These are phyloP conservation scores for Pteronura brasiliensis DNA, from an alignment of 2,113 vertebrate species.

Conservation along the genomic window DNA sequence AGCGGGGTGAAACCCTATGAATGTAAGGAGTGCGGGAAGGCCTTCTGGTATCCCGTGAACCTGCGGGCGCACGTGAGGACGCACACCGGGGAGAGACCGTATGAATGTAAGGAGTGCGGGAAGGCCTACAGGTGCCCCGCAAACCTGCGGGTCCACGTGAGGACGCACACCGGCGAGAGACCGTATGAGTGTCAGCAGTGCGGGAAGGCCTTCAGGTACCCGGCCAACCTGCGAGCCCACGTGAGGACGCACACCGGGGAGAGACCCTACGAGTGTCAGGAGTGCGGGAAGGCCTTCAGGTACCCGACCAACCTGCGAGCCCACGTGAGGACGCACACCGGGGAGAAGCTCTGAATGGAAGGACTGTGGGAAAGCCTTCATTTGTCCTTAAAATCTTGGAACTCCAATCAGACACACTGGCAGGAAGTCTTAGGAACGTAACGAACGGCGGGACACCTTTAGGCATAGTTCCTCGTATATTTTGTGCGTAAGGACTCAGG, in stretches of 20 bases:
- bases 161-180: background rate
- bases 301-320: background rate
- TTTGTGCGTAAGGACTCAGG: background rate
- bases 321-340: background rate
- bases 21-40: slow-evolving; percentile 42
- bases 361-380: background rate
- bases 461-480: background rate
- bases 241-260: background rate
- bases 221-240: background rate
- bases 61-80: slow-evolving; percentile 30
- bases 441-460: slow-evolving; percentile 20
- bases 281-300: slow-evolving; percentile 6
- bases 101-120: slow-evolving; percentile 3
- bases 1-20: slow-evolving; percentile 56
- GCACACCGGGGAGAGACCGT: background rate
- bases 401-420: background rate
- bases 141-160: background rate
- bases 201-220: background rate
- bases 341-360: background rate
- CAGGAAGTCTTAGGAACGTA: slow-evolving; percentile 7
- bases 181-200: background rate
- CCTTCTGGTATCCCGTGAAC: slow-evolving; percentile 15
- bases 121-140: background rate
- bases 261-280: background rate
- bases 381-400: background rate